Evolutionary conservation across 2,888 invertebrate species (phyloP), one percentile per base, ranked within the genome.

Genomic region (Linnaemya vulpina): DNA sequence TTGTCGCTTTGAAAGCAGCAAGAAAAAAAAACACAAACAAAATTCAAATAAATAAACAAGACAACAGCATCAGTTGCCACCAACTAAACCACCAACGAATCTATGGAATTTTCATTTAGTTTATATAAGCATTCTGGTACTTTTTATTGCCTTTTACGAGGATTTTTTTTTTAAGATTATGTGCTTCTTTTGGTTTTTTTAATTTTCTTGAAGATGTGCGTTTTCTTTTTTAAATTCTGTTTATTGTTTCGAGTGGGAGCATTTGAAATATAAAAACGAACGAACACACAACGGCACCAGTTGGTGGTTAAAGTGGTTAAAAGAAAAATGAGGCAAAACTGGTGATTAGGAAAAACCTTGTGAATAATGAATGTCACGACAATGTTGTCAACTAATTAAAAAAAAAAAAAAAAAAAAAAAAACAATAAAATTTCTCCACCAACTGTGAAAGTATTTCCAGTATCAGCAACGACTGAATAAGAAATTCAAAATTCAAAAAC

Each of bases 201-300:
- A 67, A 46, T 58, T 67, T 67, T 76, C 60, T 40, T 77, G 11
- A 77, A 68, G 76, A 68, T 68, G 58, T 49, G 20, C 49, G 49
- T 43, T 13, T 46, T 55, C 25, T 51, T 40, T 43, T 63, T 65
- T 10, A 20, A 7, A 43, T 75, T 75, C 10, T 55, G 53, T 71
- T 71, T 53, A 43, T 71, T 43, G 53, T 62, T 80, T 40, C 68
- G 49, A 75, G 81, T 81, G 68, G 81, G 73, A 60, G 65, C 74
- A 60, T 75, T 51, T 49, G 30, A 2, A 30, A 15, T 60, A 40
- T n/a, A n/a, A n/a, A n/a, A n/a, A n/a, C n/a, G n/a, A 43, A 55
- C 40, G 35, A 68, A 73, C 22, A 62, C n/a, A 17, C 5, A 60
- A 43, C 53, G 46, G 62, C 75, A 25, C 38, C 65, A 58, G 65